Evolutionary conservation across 2,113 vertebrate species (phyloP).

Genomic region (rat (Rattus norvegicus)): GRCr8 NC_086026.1:120473501-120474000

Average conservation of each 20-base stretch:
- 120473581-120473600: neutral
- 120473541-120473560: neutral
- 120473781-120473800: neutral
- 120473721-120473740: neutral
- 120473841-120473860: neutral
- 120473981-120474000: neutral
- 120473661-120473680: neutral
- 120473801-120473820: neutral
- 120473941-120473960: neutral
- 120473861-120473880: too few species aligned
- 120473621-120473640: constrained; percentile 31
- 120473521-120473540: neutral
- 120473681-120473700: neutral
- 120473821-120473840: neutral
- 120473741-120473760: neutral
- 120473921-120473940: neutral
- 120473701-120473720: constrained; percentile 7
- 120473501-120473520: neutral
- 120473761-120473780: neutral
- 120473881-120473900: neutral
- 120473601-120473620: neutral
- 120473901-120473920: neutral
- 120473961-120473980: neutral
- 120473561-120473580: neutral
- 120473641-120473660: neutral